Evolutionary conservation across 2,888 invertebrate genomes (phyloP), one percentile per base, ranked within the genome.

Genomic region (Encarsia formosa): DNA sequence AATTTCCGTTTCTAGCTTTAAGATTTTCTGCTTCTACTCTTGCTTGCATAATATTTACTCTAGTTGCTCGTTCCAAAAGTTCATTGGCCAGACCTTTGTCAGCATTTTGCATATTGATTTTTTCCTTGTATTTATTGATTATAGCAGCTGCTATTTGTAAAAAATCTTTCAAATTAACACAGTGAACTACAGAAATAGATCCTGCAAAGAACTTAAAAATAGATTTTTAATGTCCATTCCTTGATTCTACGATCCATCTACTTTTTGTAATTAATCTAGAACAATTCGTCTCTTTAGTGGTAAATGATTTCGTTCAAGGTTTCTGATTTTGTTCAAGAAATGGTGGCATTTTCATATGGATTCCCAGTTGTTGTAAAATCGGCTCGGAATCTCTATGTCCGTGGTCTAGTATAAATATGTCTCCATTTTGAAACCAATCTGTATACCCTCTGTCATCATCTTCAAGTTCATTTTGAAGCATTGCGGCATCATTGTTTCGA

Each of bases 321-420:
- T n/a, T n/a, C 31, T 31, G 4, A 4, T 31, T 31, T 31, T 15
- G 37, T 37, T 29, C 29, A 13, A 29, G 29, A 13, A 37, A 37
- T 37, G 37, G 16, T 4, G 37, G 24, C 34, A 44, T 44, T 23
- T 23, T 16, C 16, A 26, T 18, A 13, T 2, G 16, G 8, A 18
- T 29, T 37, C 37, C 19, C 1, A 13, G 22, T 16, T 37, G n/a
- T 16, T 37, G 15, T 18, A 47, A 15, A 5, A 23, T 5, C 1
- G 20, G 11, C 6, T 39, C 15, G 3, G 26, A 18, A 18, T 48
- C 40, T 6, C 40, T 2, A 48, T 48, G 41, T 18, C 40, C 24
- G 11, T 19, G 5, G n/a, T 48, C 40, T 8, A 48, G 16, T n/a
- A 48, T 5, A 11, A 32, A 31, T 6, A 48, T 23, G 23, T 48